phyloP scores from a whole-genome alignment of 2,113 vertebrate species.

The Microtus montanus region DNA sequence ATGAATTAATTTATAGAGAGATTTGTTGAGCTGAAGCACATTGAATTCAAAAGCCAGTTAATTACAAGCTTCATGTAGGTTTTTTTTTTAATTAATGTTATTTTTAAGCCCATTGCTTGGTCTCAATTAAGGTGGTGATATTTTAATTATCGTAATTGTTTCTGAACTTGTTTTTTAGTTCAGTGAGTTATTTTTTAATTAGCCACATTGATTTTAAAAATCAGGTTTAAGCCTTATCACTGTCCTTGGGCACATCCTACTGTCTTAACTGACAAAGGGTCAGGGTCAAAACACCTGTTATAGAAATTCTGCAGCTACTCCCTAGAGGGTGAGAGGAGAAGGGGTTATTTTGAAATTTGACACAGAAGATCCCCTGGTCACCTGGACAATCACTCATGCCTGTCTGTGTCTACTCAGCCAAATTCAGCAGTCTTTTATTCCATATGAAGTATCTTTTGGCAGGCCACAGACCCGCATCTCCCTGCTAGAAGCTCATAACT shows the following conservation, averaged over 20 bases:
- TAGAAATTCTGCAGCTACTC: not conserved
- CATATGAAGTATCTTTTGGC: not conserved
- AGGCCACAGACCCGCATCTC: not conserved
- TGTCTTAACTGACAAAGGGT: slow-evolving; percentile 15
- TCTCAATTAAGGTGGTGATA: slow-evolving; percentile 72
- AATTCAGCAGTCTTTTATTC: not conserved
- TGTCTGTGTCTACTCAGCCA: not conserved
- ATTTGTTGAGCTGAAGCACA: slow-evolving; percentile 47
- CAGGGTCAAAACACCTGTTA: not conserved
- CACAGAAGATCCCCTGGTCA: not conserved
- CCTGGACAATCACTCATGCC: not conserved
- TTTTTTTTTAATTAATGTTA: slow-evolving; percentile 62
- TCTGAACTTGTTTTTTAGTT: slow-evolving; percentile 71
- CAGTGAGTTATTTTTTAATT: slow-evolving; percentile 73
- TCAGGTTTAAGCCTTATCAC: slow-evolving; percentile 7
- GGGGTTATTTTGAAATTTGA: not conserved
- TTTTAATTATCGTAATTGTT: slow-evolving; percentile 77
- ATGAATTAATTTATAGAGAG: slow-evolving; percentile 53
- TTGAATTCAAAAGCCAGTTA: slow-evolving; percentile 64
- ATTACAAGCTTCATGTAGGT: slow-evolving; percentile 39
- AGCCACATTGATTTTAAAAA: slow-evolving; percentile 65
- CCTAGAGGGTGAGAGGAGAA: not conserved
- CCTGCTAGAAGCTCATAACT: not conserved
- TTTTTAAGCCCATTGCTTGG: slow-evolving; percentile 68
- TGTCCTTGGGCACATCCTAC: not conserved